Evolutionary conservation across 2,113 vertebrate genomes (phyloP), one percentile per base, ranked within the genome.

Genomic region (Panthera leo): DNA sequence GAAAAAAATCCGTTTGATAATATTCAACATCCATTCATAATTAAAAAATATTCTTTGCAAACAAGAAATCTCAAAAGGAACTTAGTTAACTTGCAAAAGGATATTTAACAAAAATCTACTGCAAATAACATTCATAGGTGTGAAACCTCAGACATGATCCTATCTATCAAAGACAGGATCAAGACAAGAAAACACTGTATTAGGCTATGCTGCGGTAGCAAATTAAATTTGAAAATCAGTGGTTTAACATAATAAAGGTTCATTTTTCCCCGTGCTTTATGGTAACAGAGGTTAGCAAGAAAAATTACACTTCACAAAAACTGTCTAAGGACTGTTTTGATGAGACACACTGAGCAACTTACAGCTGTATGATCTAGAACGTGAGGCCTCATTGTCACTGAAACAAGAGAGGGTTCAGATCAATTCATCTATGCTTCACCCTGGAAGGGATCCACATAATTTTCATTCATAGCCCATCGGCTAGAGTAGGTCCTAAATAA

Each of bases 1-100:
- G 4, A 42, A 83, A 97, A 97, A 84, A 94, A 80, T 76, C 27
- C 1, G n/a, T 61, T 85, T 71, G 45, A 42, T 79, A 53, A 92
- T 88, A 89, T 48, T 63, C 27, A 95, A 90, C 39, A 90, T 51
- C 12, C 19, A 75, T 31, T 61, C 55, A 89, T 61, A 36, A 82
- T 68, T 73, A 4, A 85, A 85, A 97, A 14, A n/a, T 29, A 75
- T 58, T 70, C 27, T 71, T 36, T 80, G 29, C 15, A 94, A 58
- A 71, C 9, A 91, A 53, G 15, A 16, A 84, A 94, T 85, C 79
- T 92, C 85, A 89, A 92, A 89, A 23, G 5, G 21, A 79, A 88
- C 14, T 61, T 88, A 73, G 36, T 89, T 68, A 92, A 73, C 65
- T 67, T 92, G 55, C 71, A 75, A 75, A 80, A 92, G 34, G 25